Evolutionary conservation across 2,113 vertebrate species (phyloP), one percentile per base, ranked within the genome.

Genomic region (Brachyistius frenatus): DNA sequence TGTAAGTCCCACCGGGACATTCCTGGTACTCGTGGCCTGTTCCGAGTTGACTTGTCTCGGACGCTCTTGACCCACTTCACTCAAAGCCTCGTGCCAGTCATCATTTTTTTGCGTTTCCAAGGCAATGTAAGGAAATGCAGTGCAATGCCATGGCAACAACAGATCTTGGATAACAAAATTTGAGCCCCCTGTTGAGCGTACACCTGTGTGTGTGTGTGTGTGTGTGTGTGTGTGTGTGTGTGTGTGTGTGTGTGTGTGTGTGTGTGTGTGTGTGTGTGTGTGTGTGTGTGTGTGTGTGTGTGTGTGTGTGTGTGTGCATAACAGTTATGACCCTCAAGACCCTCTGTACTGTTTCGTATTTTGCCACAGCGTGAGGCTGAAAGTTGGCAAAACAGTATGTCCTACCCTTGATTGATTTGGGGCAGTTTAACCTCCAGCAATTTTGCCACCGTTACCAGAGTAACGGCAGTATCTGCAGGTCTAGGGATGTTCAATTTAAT

Each of bases 101-200:
- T 90, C 41, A 53, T 78, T 85, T 87, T 76, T 86, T 76, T 88
- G 73, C 78, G 93, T 94, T 94, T 83, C 93, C 90, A 94, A 94
- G 91, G 91, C 69, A 71, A 93, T 90, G 35, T 73, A 81, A 86
- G 66, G 71, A 87, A 81, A 89, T 91, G 76, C 89, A 72, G 81
- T 52, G 65, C 54, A 90, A 78, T 47, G 33, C 82, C 87, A 91
- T 93, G 82, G 90, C 89, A 93, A 93, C 89, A 91, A 93, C 81
- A 86, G 71, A 80, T 73, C 82, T 74, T 36, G 69, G 74, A 68
- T 70, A 76, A 56, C 49, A 44, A 62, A 76, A 66, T 78, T 39
- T 57, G 14, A 83, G 76, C 57, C 71, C 23, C 52, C 41, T 71
- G 73, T 81, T 66, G 79, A 65, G 78, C 37, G 13, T 49, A 81